Percentiles rank a stretch among this genome's conserved stretches.
Conservation (phyloP, 2,113 vertebrate genomes). For the Alouatta palliata region DNA sequence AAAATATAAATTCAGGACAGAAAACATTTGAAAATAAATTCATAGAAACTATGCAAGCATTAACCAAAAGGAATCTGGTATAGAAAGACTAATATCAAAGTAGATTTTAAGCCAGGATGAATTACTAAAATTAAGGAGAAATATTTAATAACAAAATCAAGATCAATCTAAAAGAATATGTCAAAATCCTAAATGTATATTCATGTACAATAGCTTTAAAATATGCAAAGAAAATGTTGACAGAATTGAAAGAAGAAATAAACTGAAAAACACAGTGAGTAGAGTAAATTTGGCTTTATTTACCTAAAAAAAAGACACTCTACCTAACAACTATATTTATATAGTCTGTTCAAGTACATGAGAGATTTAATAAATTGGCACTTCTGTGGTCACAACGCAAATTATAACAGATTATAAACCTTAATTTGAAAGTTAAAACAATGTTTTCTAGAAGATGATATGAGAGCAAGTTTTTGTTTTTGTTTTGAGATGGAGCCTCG, state of each 20-base stretch:
- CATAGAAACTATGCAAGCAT: background rate
- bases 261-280: background rate
- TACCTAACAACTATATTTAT: background rate
- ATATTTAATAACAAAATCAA: background rate
- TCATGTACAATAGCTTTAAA: background rate
- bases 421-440: background rate
- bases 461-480: background rate
- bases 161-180: background rate
- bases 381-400: background rate
- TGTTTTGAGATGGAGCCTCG: no score
- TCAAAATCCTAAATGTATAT: background rate
- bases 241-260: background rate
- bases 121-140: background rate
- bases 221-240: background rate
- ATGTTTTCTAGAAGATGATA: background rate
- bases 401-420: background rate
- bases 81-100: background rate
- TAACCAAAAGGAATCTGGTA: background rate
- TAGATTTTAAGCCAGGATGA: background rate
- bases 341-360: background rate
- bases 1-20: background rate
- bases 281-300: background rate
- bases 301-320: background rate
- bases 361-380: background rate
- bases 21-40: background rate